Base-by-base conservation (phyloP, 2,888 invertebrate species). In the Rotaria socialis region DNA sequence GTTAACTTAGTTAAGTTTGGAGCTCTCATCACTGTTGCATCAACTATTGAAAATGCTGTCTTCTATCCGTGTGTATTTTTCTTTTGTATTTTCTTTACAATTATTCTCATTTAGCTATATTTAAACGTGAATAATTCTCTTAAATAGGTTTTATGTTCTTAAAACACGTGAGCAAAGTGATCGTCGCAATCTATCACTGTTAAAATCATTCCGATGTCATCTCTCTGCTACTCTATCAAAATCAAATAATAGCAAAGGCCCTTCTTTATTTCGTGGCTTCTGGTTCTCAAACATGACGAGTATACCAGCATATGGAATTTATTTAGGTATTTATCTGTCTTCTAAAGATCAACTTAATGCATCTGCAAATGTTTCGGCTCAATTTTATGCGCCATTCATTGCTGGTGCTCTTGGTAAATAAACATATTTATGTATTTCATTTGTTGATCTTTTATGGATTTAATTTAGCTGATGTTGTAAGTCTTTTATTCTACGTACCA, bases 81-180 rank as follows among this genome's bases (percentile, higher is more conserved):
- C 27, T 35, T 67, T 5, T 35, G 4, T 35, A 27, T 27, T 56
- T 56, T 24, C 27, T 35, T 67, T 5, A 67, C 7, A 67, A 27
- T 27, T 60, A 10, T 27, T n/a, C 2, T 19, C 4, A 67, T 16
- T 67, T 14, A 35, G 0, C 7, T 67, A 7, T 27, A 11, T 67
- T 5, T 35, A 10, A 35, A 27, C 8, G 50, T 27, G 3, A 35
- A 35, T 16, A 19, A 6, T 41, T 4, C 35, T 35, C 35, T 35
- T 6, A 67, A 67, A 27, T 67, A 67, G 67, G 16, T 80, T 80
- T 5, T 80, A 24, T 80, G 80, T 80, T 80, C 16, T 80, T 4
- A 80, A 80, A 80, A 80, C 80, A 1, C 80, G 80, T 47, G 80
- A 80, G n/a, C 80, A 80, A 80, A 80, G 80, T 80, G 80, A 80